phyloP scores from a whole-genome alignment of 2,888 invertebrate genomes.

The Nebria salina region DNA sequence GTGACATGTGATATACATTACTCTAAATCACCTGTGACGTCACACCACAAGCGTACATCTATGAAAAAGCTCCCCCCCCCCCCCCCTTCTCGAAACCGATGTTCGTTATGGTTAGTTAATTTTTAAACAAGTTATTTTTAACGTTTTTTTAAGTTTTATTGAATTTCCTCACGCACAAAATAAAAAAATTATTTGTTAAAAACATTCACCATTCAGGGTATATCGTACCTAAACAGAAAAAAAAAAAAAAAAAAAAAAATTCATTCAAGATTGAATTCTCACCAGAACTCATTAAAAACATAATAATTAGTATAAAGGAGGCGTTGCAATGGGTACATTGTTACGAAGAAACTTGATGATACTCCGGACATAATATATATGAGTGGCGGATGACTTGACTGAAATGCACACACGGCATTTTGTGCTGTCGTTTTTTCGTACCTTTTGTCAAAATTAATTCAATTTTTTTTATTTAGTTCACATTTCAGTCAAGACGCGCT shows the following conservation, averaged over 20 bases:
- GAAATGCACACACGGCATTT: too few relatives aligned
- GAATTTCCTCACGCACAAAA: background rate
- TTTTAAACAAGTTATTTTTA: background rate
- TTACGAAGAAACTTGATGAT: background rate
- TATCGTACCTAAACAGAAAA: background rate
- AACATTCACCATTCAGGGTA: background rate
- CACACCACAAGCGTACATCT: background rate
- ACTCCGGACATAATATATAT: too few relatives aligned
- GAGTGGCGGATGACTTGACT: too few relatives aligned
- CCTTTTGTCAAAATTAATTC: too few relatives aligned
- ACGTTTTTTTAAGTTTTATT: background rate
- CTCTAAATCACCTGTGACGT: background rate
- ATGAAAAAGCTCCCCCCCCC: background rate
- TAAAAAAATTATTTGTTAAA: background rate
- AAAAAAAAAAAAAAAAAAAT: background rate
- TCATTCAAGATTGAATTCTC: background rate
- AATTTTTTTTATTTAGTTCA: too few relatives aligned
- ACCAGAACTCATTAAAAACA: background rate
- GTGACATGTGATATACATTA: background rate
- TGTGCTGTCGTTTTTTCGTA: too few relatives aligned
- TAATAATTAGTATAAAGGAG: background rate
- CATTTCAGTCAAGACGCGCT: too few relatives aligned
- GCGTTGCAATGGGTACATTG: background rate
- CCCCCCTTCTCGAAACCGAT: background rate
- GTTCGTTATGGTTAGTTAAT: background rate